These are phyloP conservation scores for Perca fluviatilis DNA, from an alignment of 2,113 vertebrate genomes.

Conservation along the genomic window DNA sequence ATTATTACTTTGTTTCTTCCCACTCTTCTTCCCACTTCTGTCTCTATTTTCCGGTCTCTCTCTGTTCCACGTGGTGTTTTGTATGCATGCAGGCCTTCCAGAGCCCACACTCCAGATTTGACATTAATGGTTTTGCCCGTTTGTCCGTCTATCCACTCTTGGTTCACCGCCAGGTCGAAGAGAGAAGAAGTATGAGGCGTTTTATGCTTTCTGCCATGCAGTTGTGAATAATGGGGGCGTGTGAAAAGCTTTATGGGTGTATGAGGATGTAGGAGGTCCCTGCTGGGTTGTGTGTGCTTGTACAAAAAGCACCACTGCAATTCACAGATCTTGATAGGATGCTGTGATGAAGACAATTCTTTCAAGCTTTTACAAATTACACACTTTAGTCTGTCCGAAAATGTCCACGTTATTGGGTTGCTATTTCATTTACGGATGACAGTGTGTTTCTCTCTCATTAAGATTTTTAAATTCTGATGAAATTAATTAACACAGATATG, in stretches of 20 bases:
- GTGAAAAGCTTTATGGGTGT: constrained; percentile 67
- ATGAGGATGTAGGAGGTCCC: constrained; percentile 75
- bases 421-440: too few relatives aligned
- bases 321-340: background rate
- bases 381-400: background rate
- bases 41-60: background rate
- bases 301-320: constrained; percentile 14
- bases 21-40: background rate
- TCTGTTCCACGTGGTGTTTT: constrained; percentile 7
- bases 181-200: constrained; percentile 31
- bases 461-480: too few relatives aligned
- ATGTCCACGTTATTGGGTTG: background rate
- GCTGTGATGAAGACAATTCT: background rate
- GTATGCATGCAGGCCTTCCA: constrained; percentile 14
- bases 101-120: constrained; percentile 14
- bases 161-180: constrained; percentile 12
- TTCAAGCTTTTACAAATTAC: background rate
- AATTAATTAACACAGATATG: too few relatives aligned
- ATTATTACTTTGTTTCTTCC: constrained; percentile 19
- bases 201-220: constrained; percentile 49
- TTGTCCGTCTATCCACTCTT: background rate
- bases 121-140: background rate
- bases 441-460: too few relatives aligned
- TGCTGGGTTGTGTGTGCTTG: constrained; percentile 30
- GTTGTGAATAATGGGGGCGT: constrained; percentile 59